Base-by-base conservation (phyloP, 2,888 invertebrate genomes). In the Epinotia brunnichana region DNA sequence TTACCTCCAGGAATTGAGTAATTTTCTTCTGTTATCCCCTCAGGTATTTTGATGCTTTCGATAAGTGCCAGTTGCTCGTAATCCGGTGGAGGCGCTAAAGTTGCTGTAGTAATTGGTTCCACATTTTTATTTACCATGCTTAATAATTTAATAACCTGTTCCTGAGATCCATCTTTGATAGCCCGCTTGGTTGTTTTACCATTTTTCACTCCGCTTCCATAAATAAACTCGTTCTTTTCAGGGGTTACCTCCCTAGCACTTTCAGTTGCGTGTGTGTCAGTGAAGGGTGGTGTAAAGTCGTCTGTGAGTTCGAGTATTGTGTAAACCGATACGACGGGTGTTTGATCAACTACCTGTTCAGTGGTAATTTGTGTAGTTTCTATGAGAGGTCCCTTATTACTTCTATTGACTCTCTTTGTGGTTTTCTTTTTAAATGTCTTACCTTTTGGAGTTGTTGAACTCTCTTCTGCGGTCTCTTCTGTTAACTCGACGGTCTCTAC, bases 341-440 rank as follows among this genome's bases (percentile, higher is more conserved):
- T 19, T 85, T 74, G 56, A 17, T 53, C 60, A 72, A 91, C 91
- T 82, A 92, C 91, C 75, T 92, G 90, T 51, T 90, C 79, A 0
- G 92, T 93, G 76, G 89, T 87, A 76, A 94, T 91, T 82, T 90
- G 88, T 35, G 90, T 92, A 11, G 15, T 74, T 81, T 87, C 68
- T 76, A 83, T 76, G 80, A 87, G 76, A 57, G 15, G 70, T 41
- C 15, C 67, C 64, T 29, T n/a, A n/a, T n/a, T n/a, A n/a, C n/a
- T n/a, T n/a, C n/a, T n/a, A n/a, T n/a, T n/a, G n/a, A n/a, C n/a
- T n/a, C n/a, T n/a, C n/a, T n/a, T n/a, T n/a, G n/a, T n/a, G n/a
- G n/a, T n/a, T n/a, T n/a, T n/a, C n/a, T n/a, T n/a, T n/a, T n/a
- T n/a, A n/a, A n/a, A n/a, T n/a, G n/a, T 48, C 48, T 35, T 73